Evolutionary conservation across 2,888 invertebrate genomes (phyloP).

Genomic region (Caenorhabditis sp.): DNA sequence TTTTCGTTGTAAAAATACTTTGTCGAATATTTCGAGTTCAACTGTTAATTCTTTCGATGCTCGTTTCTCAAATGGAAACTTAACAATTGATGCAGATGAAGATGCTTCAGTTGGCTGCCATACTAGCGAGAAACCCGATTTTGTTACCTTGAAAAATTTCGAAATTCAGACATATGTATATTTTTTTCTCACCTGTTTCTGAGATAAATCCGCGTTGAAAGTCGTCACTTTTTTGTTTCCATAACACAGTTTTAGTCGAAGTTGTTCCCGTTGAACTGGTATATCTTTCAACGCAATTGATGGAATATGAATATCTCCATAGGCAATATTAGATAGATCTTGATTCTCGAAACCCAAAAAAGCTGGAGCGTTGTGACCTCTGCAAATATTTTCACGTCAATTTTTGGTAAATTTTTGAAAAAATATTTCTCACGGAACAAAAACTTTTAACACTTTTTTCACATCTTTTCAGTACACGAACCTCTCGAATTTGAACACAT

Average conservation of each 20-base stretch:
- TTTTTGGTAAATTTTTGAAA: no score
- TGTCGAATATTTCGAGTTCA: conserved; percentile 68
- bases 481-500: no score
- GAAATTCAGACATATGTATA: not conserved
- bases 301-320: conserved; percentile 67
- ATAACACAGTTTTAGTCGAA: conserved; percentile 67
- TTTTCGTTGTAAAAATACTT: conserved; percentile 72
- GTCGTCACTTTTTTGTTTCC: conserved; percentile 70
- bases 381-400: no score
- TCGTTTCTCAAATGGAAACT: conserved; percentile 69
- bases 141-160: conserved; percentile 65
- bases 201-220: conserved; percentile 68
- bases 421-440: no score
- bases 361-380: conserved; percentile 72
- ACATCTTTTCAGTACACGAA: no score
- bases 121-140: conserved; percentile 68
- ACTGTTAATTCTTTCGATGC: conserved; percentile 46
- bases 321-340: conserved; percentile 50
- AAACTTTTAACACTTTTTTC: no score
- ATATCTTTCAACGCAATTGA: conserved; percentile 69
- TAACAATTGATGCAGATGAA: conserved; percentile 66
- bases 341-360: conserved; percentile 71
- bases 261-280: conserved; percentile 69
- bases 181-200: conserved; percentile 59
- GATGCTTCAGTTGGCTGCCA: conserved; percentile 70